Evolutionary conservation across 2,113 vertebrate genomes (phyloP).

Genomic region (Amia ocellicauda): DNA sequence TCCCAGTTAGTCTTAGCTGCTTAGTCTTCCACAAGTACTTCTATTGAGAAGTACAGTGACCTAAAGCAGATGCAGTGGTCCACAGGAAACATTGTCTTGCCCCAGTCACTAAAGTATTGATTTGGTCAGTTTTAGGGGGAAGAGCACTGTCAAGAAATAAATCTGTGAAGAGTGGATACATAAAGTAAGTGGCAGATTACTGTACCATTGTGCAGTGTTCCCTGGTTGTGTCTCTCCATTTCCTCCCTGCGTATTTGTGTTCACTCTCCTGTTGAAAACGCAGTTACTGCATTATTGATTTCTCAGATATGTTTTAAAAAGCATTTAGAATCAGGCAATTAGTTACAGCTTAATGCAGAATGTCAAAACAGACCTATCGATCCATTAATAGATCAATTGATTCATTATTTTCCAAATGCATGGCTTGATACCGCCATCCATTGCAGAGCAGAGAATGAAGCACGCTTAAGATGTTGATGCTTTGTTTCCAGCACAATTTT

Average conservation of each 20-base stretch:
- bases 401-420: slow-evolving; percentile 67
- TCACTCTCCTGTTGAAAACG: slow-evolving; percentile 48
- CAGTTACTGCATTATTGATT: slow-evolving; percentile 75
- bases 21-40: too few relatives aligned
- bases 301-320: slow-evolving; percentile 78
- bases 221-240: slow-evolving; percentile 29
- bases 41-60: not conserved
- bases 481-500: not conserved
- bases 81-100: too few relatives aligned
- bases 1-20: too few relatives aligned
- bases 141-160: not conserved
- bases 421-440: not conserved
- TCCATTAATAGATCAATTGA: slow-evolving; percentile 78
- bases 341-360: slow-evolving; percentile 90
- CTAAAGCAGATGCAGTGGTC: not conserved
- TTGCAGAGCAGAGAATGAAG: not conserved
- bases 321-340: slow-evolving; percentile 86
- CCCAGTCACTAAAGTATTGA: too few relatives aligned
- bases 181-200: slow-evolving; percentile 5
- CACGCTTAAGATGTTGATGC: not conserved
- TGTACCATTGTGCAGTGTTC: slow-evolving; percentile 18
- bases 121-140: not conserved
- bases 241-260: slow-evolving; percentile 26
- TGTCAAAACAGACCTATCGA: slow-evolving; percentile 84
- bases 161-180: not conserved